Conservation (phyloP, 2,888 invertebrate genomes). For the Patella ulyssiponensis region DNA sequence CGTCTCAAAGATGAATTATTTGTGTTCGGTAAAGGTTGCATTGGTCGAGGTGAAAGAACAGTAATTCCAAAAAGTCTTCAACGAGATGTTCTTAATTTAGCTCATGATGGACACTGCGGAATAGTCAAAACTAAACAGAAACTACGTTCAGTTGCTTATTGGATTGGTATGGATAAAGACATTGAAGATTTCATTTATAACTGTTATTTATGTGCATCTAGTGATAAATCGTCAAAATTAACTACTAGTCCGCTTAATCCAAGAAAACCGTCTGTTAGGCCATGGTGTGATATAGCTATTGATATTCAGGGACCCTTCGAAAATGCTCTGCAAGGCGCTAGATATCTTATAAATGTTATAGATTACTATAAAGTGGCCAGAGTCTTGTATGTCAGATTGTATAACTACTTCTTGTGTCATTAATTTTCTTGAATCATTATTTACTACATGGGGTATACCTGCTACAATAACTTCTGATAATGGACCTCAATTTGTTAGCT, state of each 20-base stretch:
- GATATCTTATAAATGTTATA: background rate
- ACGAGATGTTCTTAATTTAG: background rate
- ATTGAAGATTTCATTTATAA: background rate
- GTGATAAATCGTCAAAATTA: background rate
- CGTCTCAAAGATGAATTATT: conserved; percentile 14
- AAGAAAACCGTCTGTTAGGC: background rate
- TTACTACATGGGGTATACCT: conserved; percentile 7
- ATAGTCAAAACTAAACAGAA: conserved; percentile 25
- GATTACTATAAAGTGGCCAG: background rate
- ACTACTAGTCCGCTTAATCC: background rate
- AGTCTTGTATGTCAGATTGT: background rate
- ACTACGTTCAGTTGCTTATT: conserved; percentile 24
- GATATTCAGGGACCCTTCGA: background rate
- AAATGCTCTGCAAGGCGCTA: background rate
- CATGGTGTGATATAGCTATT: conserved; percentile 4
- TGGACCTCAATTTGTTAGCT: conserved; percentile 9
- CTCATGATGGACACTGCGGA: conserved; percentile 7
- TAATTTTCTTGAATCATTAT: background rate
- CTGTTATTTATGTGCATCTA: background rate
- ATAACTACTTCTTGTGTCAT: background rate
- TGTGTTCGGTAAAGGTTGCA: conserved; percentile 5
- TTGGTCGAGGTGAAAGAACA: conserved; percentile 16
- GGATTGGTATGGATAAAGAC: conserved; percentile 13
- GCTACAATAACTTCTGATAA: conserved; percentile 14
- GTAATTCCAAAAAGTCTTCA: conserved; percentile 13